Evolutionary conservation across 2,113 vertebrate species (phyloP).

Genomic region (Entomyzon cyanotis): DNA sequence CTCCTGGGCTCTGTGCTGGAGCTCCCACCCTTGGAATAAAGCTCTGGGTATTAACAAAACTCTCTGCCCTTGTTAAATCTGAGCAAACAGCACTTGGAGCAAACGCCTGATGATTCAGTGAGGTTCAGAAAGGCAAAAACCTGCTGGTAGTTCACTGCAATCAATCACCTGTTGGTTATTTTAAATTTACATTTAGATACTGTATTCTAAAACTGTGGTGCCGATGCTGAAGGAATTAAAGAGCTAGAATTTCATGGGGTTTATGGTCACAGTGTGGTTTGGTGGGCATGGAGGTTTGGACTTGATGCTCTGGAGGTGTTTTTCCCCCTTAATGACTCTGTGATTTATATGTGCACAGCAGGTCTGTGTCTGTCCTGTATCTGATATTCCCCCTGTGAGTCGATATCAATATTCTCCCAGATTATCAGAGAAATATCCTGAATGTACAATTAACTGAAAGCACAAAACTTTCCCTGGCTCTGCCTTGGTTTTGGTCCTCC

Average conservation of each 20-base stretch:
- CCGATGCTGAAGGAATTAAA: not conserved
- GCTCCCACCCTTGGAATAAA: not conserved
- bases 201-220: not conserved
- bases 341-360: not conserved
- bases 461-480: not conserved
- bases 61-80: not conserved
- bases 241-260: not conserved
- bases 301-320: not conserved
- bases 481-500: accelerated
- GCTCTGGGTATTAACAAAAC: not conserved
- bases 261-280: not conserved
- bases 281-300: not conserved
- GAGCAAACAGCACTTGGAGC: not conserved
- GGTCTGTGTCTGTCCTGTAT: not conserved
- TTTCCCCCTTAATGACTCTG: not conserved
- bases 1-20: accelerated
- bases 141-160: not conserved
- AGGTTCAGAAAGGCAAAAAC: not conserved
- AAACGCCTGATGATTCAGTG: not conserved
- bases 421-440: not conserved
- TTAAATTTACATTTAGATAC: not conserved
- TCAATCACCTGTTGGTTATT: not conserved
- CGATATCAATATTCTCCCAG: accelerated
- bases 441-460: not conserved
- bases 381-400: not conserved